Evolutionary conservation across 2,113 vertebrate genomes (phyloP), one percentile per base, ranked within the genome.

Genomic region (Melanotaenia duboulayi): DNA sequence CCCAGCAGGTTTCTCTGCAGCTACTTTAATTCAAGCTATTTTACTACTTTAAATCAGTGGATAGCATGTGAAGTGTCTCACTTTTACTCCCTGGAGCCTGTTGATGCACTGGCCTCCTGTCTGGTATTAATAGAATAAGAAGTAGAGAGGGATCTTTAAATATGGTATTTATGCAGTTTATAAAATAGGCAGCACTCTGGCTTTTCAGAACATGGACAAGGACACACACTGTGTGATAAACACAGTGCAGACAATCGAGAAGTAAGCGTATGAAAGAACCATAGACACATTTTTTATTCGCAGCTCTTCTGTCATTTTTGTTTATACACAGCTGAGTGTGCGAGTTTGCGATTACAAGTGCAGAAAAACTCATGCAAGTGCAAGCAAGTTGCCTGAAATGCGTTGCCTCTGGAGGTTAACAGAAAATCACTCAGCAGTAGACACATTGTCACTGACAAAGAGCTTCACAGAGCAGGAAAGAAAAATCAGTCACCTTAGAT

Each of bases 391-490:
- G 57, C 85, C 87, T 80, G 71, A 81, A 88, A 89, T 82, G 78
- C 72, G 79, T 88, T 62, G 73, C 84, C 84, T 90, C 72, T 67
- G 76, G 86, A 91, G 89, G 83, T 87, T 89, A 90, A 88, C 84
- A 74, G 67, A 76, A 56, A 84, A 86, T 87, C 85, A 76, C 67
- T 91, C 84, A 82, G 76, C 65, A 49, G 81, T 72, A 83, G 86
- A 80, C 58, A 57, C 71, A 73, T 80, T 84, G 89, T 90, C 87
- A 88, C 77, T 87, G 90, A 90, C 86, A 83, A 83, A 91, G 71
- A 90, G 76, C 80, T 81, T 56, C 16, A 70, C 71, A 74, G 81
- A 78, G 64, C 49, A 63, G 77, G 58, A 64, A 74, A 51, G 70
- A 64, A 77, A 70, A 81, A 77, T 82, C 74, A 65, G 65, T 78